Conservation (phyloP, 1,140 invertebrate genomes). For the Sitodiplosis mosellana region DNA sequence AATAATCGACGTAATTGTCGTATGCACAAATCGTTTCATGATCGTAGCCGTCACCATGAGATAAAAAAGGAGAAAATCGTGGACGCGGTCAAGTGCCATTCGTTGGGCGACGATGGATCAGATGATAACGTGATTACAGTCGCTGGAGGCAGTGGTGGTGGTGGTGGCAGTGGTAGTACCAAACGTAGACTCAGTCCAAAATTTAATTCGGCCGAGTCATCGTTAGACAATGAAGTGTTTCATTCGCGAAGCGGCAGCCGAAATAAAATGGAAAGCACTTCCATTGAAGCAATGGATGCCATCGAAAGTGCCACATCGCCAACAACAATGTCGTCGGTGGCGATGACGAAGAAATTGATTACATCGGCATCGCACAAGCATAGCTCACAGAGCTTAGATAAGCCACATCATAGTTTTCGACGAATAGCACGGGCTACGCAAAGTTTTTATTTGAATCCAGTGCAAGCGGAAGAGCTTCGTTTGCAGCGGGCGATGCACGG, state of each 20-base stretch:
- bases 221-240: constrained; percentile 21
- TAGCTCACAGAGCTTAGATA: constrained; percentile 22
- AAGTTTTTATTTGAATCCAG: constrained; percentile 21
- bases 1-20: constrained; percentile 17
- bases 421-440: constrained; percentile 19
- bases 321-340: background rate
- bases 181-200: constrained; percentile 5
- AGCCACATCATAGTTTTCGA: constrained; percentile 13
- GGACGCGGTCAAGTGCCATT: constrained; percentile 21
- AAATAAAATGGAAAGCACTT: constrained; percentile 2
- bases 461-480: constrained; percentile 19
- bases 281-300: background rate
- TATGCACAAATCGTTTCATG: constrained; percentile 23
- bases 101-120: constrained; percentile 16
- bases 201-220: constrained; percentile 16
- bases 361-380: constrained; percentile 12
- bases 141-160: constrained; percentile 15
- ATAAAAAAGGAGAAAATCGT: constrained; percentile 17
- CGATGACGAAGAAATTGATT: background rate
- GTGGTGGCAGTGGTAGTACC: constrained; percentile 11
- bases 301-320: background rate
- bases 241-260: constrained; percentile 23
- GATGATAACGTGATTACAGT: constrained; percentile 5
- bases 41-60: constrained; percentile 15
- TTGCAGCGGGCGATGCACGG: constrained; percentile 15